Conservation (phyloP, 37 sponge, comb jelly and placozoan genomes). For the Chondrilla cf. caribensis region DNA sequence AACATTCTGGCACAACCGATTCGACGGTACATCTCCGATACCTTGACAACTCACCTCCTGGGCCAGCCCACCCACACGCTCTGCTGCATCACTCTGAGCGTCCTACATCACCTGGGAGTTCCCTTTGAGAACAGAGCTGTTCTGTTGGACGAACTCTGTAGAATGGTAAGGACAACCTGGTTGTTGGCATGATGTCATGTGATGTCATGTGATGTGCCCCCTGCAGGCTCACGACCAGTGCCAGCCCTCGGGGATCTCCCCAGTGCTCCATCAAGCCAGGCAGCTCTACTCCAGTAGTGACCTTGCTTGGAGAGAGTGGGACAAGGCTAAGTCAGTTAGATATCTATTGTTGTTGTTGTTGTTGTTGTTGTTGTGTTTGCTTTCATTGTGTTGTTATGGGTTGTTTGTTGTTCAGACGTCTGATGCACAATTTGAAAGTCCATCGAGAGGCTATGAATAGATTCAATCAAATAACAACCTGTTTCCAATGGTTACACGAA, state of each 20-base stretch:
- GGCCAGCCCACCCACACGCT: constrained; percentile 79
- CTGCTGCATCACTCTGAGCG: constrained; percentile 50
- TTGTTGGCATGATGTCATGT: not conserved
- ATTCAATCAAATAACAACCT: constrained; percentile 29
- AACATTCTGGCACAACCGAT: constrained; percentile 51
- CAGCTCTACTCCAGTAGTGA: constrained; percentile 74
- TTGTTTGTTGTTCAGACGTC: constrained; percentile 29
- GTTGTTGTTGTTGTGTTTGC: not conserved
- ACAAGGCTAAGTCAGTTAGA: constrained; percentile 60
- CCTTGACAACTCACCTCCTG: constrained; percentile 66
- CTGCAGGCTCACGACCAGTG: constrained; percentile 65
- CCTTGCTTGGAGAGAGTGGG: constrained; percentile 77
- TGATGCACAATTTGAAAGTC: constrained; percentile 66
- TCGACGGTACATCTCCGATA: constrained; percentile 71
- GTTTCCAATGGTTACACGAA: constrained; percentile 86
- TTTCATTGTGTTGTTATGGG: too few species aligned
- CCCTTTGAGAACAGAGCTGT: constrained; percentile 29
- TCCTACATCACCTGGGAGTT: constrained; percentile 59
- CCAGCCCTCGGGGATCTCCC: constrained; percentile 32
- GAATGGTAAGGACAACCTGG: constrained; percentile 27
- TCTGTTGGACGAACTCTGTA: constrained; percentile 67
- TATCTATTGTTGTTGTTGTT: not conserved
- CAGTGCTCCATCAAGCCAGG: constrained; percentile 63
- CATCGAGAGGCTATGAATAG: constrained; percentile 55
- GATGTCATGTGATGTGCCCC: not conserved